Evolutionary conservation across 2,888 invertebrate genomes (phyloP), one percentile per base, ranked within the genome.

Genomic region (Luperina nickerlii): DNA sequence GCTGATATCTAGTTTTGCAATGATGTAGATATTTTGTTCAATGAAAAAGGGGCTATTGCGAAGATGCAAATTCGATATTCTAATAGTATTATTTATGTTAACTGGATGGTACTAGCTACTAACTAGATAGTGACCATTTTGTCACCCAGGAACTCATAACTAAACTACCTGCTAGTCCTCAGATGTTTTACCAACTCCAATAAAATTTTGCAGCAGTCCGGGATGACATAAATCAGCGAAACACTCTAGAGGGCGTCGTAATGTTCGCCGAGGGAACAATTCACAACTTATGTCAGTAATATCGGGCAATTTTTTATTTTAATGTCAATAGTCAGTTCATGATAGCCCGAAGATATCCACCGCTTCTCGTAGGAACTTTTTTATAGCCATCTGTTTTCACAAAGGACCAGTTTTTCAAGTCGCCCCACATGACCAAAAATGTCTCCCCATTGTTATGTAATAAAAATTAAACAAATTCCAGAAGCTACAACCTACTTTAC

Each of bases 211-310:
- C 48, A 74, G 51, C 38, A 48, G 45, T 79, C 45, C 42, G 78
- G 63, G 60, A 79, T 78, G 78, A 76, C 66, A 86, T 88, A 88
- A 87, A 86, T 88, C 87, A 68, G 65, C 42, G 54, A 76, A 81
- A 81, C 76, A 78, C 87, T 80, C 79, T 51, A 74, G 81, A 82
- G 88, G 75, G 78, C 66, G 68, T 74, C 69, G 74, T 86, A 82
- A 86, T 82, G 71, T 78, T 60, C 73, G 66, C 62, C 67, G 69
- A 74, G 79, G 74, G 79, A 72, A 81, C 77, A 81, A 88, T 80
- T 86, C 72, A 88, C 82, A 85, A 81, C 85, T 80, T 83, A 83
- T 78, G 83, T 76, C 78, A 66, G 77, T 82, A 68, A 77, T 79
- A 67, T 77, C 8, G 42, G 18, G 9, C 63, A 42, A 60, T 76